Evolutionary conservation across 2,113 vertebrate species (phyloP), one percentile per base, ranked within the genome.

Genomic region (Lonchura striata): DNA sequence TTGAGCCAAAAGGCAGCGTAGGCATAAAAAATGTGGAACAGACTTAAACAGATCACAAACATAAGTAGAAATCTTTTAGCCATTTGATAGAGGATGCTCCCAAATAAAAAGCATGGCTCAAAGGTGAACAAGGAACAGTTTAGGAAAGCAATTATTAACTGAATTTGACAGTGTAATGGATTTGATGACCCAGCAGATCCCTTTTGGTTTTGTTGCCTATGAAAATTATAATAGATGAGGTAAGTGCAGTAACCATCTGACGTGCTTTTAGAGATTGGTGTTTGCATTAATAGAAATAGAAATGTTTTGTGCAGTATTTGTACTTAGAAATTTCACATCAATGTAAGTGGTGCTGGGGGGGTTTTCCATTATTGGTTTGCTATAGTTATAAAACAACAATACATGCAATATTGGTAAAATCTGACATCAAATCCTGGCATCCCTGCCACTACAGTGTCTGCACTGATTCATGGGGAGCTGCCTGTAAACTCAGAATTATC

Each of bases 211-310:
- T 49, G 17, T n/a, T 83, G 56, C 33, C 11, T 25, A 8, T 11
- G 41, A 65, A 61, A 79, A 82, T 6, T 15, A 5, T 60, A 33
- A 15, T 11, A 37, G 13, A n/a, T 49, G 7, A 86, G 52, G 2
- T 13, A 54, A 50, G 7, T 8, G 15, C 13, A 9, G 17, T 15
- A 82, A 22, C 2, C 27, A 4, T 13, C 12, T 60, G 42, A 46
- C n/a, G 5, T 8, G 6, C 0, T 72, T 79, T 57, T 49, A 21
- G 31, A 72, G 14, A 49, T 25, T 0, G 1, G 4, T 9, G 8
- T 78, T 86, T 52, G 22, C 17, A 6, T 27, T 15, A 23, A 3
- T 11, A 4, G n/a, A 41, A 23, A 3, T 11, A 4, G n/a, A 41
- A 92, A 53, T 7, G 6, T 23, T 90, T 10, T 6, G 13, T 65